Percentiles rank a stretch among this genome's conserved stretches.
Evolutionary conservation across 2,113 vertebrate genomes (phyloP).

Genomic region (Ictidomys tridecemlineatus): DNA sequence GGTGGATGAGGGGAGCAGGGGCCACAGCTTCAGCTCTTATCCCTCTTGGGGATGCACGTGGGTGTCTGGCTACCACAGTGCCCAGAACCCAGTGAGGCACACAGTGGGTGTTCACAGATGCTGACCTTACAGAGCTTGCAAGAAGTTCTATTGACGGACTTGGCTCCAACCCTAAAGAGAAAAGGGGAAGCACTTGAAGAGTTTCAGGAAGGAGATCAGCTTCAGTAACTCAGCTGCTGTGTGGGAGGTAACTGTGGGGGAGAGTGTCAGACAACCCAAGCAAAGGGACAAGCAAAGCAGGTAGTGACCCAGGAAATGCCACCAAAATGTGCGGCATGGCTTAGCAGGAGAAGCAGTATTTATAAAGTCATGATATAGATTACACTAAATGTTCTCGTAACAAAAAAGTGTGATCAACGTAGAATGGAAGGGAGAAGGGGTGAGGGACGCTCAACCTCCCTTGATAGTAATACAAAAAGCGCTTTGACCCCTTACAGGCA

Average conservation of each 20-base stretch:
- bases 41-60: accelerated
- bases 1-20: not conserved
- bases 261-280: not conserved
- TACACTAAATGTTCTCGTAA: not conserved
- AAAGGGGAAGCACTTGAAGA: not conserved
- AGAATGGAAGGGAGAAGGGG: not conserved
- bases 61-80: not conserved
- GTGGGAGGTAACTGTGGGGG: not conserved
- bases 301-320: not conserved
- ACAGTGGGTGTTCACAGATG: not conserved
- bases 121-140: not conserved
- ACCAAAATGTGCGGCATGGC: not conserved
- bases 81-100: not conserved
- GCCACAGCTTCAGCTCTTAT: not conserved
- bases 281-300: slow-evolving; percentile 37
- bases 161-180: not conserved
- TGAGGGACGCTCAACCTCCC: not conserved
- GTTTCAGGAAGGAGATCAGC: not conserved
- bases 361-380: not conserved
- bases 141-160: not conserved
- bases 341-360: not conserved
- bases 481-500: not conserved
- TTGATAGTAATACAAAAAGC: slow-evolving; percentile 7
- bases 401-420: not conserved
- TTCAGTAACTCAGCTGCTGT: not conserved